Evolutionary conservation across 2,797 vertebrate species (phyloP).

Genomic region (Lepilemur ruficaudatus): DNA sequence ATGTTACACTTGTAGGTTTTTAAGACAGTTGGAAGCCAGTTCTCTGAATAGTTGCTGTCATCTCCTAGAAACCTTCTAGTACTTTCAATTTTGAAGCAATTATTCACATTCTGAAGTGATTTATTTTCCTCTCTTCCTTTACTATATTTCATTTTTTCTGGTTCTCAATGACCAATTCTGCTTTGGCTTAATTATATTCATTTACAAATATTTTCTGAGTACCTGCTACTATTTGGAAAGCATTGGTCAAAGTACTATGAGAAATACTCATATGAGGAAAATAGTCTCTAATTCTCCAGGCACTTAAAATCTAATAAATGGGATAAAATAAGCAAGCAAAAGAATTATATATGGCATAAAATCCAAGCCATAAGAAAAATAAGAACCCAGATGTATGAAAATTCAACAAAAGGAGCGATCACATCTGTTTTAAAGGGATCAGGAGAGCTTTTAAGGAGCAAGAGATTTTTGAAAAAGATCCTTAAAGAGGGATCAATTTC

Average conservation of each 20-base stretch:
- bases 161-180: not conserved
- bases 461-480: constrained; percentile 28
- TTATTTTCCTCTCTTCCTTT: constrained; percentile 42
- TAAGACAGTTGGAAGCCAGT: constrained; percentile 66
- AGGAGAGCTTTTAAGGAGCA: not conserved
- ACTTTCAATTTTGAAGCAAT: constrained; percentile 66
- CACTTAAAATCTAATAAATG: not conserved
- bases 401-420: not conserved
- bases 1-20: constrained; percentile 67
- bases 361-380: constrained; percentile 3
- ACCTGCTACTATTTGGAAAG: not conserved
- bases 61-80: constrained; percentile 50
- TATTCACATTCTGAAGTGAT: constrained; percentile 65
- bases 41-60: constrained; percentile 69
- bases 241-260: not conserved
- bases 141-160: not conserved
- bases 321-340: constrained; percentile 27
- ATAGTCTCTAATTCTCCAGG: not conserved
- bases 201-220: constrained; percentile 34
- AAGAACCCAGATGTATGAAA: not conserved
- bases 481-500: not conserved
- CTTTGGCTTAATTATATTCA: constrained; percentile 11
- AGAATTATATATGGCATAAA: not conserved
- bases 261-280: not conserved
- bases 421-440: constrained; percentile 15